Evolutionary conservation across 1,140 invertebrate species (phyloP), one percentile per base, ranked within the genome.

Genomic region (Calephelis virginiensis): DNA sequence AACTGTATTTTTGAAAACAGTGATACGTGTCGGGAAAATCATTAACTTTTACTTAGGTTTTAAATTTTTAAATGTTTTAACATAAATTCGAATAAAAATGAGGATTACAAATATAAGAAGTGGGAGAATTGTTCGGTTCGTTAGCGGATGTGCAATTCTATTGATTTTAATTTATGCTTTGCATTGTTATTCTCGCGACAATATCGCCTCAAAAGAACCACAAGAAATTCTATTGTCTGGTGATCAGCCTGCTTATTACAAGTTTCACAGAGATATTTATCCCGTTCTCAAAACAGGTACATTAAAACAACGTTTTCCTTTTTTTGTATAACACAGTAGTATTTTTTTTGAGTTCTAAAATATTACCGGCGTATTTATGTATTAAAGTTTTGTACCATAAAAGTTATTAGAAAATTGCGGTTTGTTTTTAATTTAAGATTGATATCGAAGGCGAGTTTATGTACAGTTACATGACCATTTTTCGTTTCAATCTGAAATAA

Each of bases 31-130:
- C 13, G 12, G 17, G 53, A 63, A 28, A 56, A 56, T 56, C 7
- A 11, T 53, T 53, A 43, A 53, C 17, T 53, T 17, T 53, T 37
- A 56, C 10, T 56, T 64, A 68, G 68, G 60, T 71, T 66, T 72
- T 72, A 64, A 43, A 8, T 72, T 65, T 45, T 46, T 46, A 60
- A 14, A 48, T 66, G 49, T 14, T 61, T 53, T 72, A 68, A 65
- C 61, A 68, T 64, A 63, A 68, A 64, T 53, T 10, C 47, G 62
- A 43, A 53, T 4, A 61, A 83, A 79, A 80, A 90, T 90, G 88
- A 82, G 85, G 50, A 87, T 90, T 56, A 90, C 88, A 64, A 90
- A 90, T 64, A 66, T 90, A 17, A 84, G 88, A 81, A 75, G 84
- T 38, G 86, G 88, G 38, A 81, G 88, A 66, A 89, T 90, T 64